Conservation (phyloP, 2,888 invertebrate genomes). For the Idaea dimidiata region DNA sequence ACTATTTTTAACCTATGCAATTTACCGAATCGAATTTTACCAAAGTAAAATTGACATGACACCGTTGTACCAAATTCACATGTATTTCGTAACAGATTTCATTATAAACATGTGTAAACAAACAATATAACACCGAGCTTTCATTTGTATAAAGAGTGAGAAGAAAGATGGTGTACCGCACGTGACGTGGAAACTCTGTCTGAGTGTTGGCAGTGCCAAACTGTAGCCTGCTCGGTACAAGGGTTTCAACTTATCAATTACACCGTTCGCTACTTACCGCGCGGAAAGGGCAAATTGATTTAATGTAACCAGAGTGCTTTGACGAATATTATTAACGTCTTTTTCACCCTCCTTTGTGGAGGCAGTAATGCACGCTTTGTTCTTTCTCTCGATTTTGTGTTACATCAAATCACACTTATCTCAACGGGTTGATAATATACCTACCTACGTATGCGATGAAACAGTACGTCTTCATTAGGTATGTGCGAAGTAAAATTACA, state of each 20-base stretch:
- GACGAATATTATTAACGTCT: constrained; percentile 82
- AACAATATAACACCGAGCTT: constrained; percentile 20
- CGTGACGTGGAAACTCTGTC: constrained; percentile 48
- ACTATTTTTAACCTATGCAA: no score
- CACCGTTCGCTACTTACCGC: constrained; percentile 81
- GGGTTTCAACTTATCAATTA: constrained; percentile 82
- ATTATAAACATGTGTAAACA: background rate
- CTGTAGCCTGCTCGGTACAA: constrained; percentile 75
- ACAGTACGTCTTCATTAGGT: constrained; percentile 20
- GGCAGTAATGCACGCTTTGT: constrained; percentile 73
- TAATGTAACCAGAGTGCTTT: constrained; percentile 82
- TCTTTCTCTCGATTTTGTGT: constrained; percentile 71
- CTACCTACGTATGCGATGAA: constrained; percentile 12
- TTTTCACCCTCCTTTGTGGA: constrained; percentile 74
- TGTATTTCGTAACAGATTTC: background rate
- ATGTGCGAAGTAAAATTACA: constrained; percentile 16
- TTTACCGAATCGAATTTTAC: no score
- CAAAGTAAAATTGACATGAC: background rate
- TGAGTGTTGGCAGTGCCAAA: constrained; percentile 63
- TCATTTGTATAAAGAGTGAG: constrained; percentile 41
- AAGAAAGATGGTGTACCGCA: constrained; percentile 39
- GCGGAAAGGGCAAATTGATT: constrained; percentile 81
- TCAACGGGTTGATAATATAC: constrained; percentile 46
- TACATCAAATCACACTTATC: constrained; percentile 77
- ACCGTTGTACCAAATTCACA: background rate